Evolutionary conservation across 1,140 invertebrate genomes (phyloP).

Genomic region (Drosophila lini): DNA sequence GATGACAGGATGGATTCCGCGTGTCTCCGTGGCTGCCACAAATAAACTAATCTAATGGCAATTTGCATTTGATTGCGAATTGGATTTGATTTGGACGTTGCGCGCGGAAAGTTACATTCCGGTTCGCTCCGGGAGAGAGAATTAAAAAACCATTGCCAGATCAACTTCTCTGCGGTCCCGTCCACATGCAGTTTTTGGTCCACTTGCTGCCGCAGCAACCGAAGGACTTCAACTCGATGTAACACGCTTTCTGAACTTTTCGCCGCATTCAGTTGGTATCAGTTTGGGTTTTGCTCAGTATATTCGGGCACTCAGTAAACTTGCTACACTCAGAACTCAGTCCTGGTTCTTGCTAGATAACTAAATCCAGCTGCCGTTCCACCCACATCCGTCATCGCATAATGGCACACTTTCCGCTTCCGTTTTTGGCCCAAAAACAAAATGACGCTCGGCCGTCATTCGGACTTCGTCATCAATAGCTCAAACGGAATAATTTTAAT

Average conservation of each 20-base stretch:
- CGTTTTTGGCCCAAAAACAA: constrained; percentile 52
- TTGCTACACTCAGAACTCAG: not conserved
- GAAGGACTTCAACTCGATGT: constrained; percentile 53
- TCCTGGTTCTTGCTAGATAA: constrained; percentile 54
- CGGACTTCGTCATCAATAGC: constrained; percentile 46
- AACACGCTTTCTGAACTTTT: constrained; percentile 55
- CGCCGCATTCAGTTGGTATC: constrained; percentile 52
- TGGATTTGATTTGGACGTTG: constrained; percentile 71
- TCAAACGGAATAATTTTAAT: constrained; percentile 77
- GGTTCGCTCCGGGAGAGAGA: constrained; percentile 18
- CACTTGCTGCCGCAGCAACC: constrained; percentile 39
- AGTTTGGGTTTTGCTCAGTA: constrained; percentile 13
- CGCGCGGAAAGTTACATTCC: constrained; percentile 49
- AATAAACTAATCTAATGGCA: constrained; percentile 82
- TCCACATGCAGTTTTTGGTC: constrained; percentile 46
- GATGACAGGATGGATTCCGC: constrained; percentile 56
- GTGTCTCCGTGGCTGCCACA: constrained; percentile 45
- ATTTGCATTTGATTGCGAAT: constrained; percentile 82
- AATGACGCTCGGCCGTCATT: constrained; percentile 44
- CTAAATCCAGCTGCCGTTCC: constrained; percentile 59
- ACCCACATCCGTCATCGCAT: constrained; percentile 41
- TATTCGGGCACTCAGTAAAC: not conserved
- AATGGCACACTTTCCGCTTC: constrained; percentile 79
- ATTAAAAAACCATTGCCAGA: constrained; percentile 41
- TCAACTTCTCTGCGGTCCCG: constrained; percentile 61